Percentiles rank a stretch among this genome's conserved stretches.
Conservation (phyloP, 2,113 vertebrate genomes). For the Percina caprodes region DNA sequence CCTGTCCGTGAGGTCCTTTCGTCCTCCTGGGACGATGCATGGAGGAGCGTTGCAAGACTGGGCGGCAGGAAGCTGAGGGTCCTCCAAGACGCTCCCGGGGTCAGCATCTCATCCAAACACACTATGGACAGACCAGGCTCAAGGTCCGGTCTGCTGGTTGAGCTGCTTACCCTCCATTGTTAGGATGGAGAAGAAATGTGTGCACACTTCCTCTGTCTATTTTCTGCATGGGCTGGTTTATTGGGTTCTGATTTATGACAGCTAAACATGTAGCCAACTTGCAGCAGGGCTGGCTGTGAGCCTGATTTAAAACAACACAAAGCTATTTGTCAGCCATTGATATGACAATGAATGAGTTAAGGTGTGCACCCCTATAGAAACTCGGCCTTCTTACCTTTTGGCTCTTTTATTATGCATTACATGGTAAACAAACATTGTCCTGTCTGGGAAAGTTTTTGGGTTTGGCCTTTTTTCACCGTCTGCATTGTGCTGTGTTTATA, state of each 20-base stretch:
- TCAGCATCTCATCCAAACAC: slow-evolving; percentile 67
- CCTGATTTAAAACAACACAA: slow-evolving; percentile 57
- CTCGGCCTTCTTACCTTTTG: slow-evolving; percentile 6
- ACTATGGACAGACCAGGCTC: slow-evolving; percentile 5
- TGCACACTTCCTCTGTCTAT: slow-evolving; percentile 78
- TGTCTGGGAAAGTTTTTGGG: background rate
- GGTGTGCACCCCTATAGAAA: slow-evolving; percentile 40
- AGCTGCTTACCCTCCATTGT: slow-evolving; percentile 75
- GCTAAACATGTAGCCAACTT: slow-evolving; percentile 33
- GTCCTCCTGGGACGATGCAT: slow-evolving; percentile 48
- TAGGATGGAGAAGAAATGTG: slow-evolving; percentile 55
- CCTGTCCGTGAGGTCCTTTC: slow-evolving; percentile 63
- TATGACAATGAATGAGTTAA: slow-evolving; percentile 32
- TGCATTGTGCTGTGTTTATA: slow-evolving; percentile 2
- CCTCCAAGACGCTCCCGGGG: slow-evolving; percentile 76
- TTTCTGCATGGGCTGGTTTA: slow-evolving; percentile 72
- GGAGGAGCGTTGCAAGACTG: slow-evolving; percentile 36
- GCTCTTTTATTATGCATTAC: slow-evolving; percentile 28
- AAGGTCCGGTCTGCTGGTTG: slow-evolving; percentile 58
- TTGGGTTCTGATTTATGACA: slow-evolving; percentile 71
- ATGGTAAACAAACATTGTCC: background rate
- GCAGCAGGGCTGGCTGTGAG: slow-evolving; percentile 26
- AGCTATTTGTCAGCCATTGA: slow-evolving; percentile 50
- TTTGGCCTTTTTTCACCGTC: background rate
- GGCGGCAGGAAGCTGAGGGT: slow-evolving; percentile 76